Base-by-base conservation (phyloP, 1,140 invertebrate genomes). In the Lerema accius region DNA sequence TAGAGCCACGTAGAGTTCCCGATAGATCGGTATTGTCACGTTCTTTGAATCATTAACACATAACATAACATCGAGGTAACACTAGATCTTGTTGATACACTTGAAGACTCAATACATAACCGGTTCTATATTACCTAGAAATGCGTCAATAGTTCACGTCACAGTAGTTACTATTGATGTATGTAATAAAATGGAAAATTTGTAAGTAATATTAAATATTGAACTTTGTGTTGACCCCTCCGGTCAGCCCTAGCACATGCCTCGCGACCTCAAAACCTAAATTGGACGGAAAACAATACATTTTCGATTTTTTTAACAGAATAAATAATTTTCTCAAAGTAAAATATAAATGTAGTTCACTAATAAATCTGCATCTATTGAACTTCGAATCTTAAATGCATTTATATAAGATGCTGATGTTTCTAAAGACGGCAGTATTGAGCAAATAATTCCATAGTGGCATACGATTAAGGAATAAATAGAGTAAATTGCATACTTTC, bases 1-100 rank as follows among this genome's bases (percentile, higher is more conserved):
- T 64, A 72, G 26, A 70, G 49, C 65, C 53, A 68, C 70, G 59
- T 64, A 72, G 26, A 70, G 49, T 63, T 58, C 66, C 69, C 68
- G 69, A 73, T 55, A 64, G 51, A 53, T 42, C 48, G 45, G 64
- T 78, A 78, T 75, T 77, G 78, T 81, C 83, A 86, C 83, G 83
- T 86, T 80, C 74, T 46, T 51, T 23, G 74, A 76, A 83, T 69
- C 37, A 61, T 45, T 71, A 73, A 65, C 63, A 63, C 63, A 70
- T 71, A 71, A 67, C 66, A 69, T 65, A 35, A 16, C 7, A 59
- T 51, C 58, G 39, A 42, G 42, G 63, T 63, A 69, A 71, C 59
- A 62, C 58, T 65, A 74, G 56, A 66, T 48, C 9, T 32, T 63
- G 64, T 69, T 65, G 63, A 66, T 68, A 71, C 50, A 55, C 40